A percentile compares a stretch with the other conserved stretches of the same genome.
These are phyloP conservation scores for Forbesichthys papilliferus DNA, from an alignment of 2,113 vertebrate genomes.

Conservation along the genomic window DNA sequence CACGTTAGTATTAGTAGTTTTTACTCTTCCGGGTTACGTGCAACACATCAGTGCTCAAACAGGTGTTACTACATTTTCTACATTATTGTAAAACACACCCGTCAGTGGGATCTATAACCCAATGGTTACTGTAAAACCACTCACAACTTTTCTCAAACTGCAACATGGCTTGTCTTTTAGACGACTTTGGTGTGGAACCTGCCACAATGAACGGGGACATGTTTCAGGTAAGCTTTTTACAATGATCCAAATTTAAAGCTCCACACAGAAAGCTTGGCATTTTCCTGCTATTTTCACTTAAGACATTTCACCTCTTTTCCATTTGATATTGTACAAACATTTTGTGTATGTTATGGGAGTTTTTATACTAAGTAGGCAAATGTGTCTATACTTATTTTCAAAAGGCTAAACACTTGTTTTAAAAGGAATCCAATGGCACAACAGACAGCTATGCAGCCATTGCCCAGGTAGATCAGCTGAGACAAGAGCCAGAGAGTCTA, in stretches of 20 bases:
- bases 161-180: conserved; percentile 54
- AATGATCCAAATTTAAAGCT: neutral
- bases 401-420: neutral
- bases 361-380: too few species aligned
- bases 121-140: neutral
- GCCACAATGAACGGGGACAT: conserved; percentile 88
- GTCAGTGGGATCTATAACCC: neutral
- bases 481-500: conserved; percentile 95
- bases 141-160: neutral
- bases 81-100: neutral
- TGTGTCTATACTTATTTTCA: neutral
- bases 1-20: neutral
- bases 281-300: neutral
- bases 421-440: conserved; percentile 87
- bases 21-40: conserved; percentile 19
- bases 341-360: too few species aligned
- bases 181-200: conserved; percentile 80
- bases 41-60: conserved; percentile 36
- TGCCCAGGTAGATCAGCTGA: conserved; percentile 88
- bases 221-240: conserved; percentile 82
- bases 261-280: neutral
- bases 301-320: neutral
- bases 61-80: conserved; percentile 68
- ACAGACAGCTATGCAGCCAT: conserved; percentile 90
- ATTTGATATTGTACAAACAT: too few species aligned